Conservation (phyloP, 2,797 vertebrate genomes). For the Rhabdomys pumilio region DNA sequence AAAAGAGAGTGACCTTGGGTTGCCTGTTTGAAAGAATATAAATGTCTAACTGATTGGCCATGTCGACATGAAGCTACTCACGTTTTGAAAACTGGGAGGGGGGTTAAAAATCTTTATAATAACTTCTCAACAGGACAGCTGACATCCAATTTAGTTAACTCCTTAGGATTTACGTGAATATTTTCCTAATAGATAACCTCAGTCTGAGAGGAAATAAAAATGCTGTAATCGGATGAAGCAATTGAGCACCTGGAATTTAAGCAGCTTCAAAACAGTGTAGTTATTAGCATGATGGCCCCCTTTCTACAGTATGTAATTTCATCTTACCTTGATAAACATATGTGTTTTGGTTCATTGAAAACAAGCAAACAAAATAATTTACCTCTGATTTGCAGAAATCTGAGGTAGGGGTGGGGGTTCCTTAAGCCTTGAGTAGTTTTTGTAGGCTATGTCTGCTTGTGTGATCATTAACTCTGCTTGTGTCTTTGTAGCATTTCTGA, state of each 20-base stretch:
- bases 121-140: conserved; percentile 65
- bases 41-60: conserved; percentile 71
- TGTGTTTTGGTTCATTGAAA: background rate
- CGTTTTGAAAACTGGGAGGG: conserved; percentile 51
- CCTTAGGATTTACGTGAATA: conserved; percentile 43
- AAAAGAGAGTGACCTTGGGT: conserved; percentile 42
- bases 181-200: conserved; percentile 65
- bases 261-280: background rate
- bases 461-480: background rate
- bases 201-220: conserved; percentile 57
- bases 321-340: background rate
- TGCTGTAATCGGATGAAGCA: background rate
- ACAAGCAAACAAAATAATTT: background rate
- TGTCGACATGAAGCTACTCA: conserved; percentile 66
- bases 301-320: background rate
- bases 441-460: background rate
- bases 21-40: conserved; percentile 70
- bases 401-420: background rate
- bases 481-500: conserved; percentile 94
- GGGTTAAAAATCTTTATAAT: conserved; percentile 40
- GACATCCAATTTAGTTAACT: conserved; percentile 54
- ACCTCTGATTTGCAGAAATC: background rate
- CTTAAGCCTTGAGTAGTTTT: background rate
- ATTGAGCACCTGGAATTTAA: background rate
- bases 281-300: background rate